These are phyloP conservation scores for Euborellia annulipes DNA, from an alignment of 1,140 invertebrate genomes.

Conservation along the genomic window DNA sequence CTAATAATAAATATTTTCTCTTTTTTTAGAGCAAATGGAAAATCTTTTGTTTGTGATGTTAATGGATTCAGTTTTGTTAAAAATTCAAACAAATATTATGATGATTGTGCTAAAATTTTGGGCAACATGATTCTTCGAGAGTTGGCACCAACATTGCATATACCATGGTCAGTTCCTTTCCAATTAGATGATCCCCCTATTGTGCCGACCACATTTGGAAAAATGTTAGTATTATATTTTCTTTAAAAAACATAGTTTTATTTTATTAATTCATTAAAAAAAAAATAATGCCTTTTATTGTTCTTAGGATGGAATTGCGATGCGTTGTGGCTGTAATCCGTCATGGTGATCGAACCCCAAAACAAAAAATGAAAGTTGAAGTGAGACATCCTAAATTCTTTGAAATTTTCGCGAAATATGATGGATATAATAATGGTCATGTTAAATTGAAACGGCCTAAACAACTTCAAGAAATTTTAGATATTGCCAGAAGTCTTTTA, in stretches of 20 bases:
- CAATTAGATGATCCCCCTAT: constrained; percentile 97
- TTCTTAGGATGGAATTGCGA: constrained; percentile 79
- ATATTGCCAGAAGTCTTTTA: constrained; percentile 78
- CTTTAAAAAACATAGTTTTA: background rate
- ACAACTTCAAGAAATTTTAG: constrained; percentile 93
- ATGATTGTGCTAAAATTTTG: constrained; percentile 96
- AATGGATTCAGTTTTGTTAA: constrained; percentile 99
- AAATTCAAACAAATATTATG: constrained; percentile 99
- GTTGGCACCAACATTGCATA: constrained; percentile 85
- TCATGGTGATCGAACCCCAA: constrained; percentile 96
- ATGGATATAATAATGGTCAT: constrained; percentile 86
- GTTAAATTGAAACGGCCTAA: constrained; percentile 96
- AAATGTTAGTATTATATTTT: constrained; percentile 56
- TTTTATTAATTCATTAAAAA: constrained; percentile 6
- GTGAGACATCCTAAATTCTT: constrained; percentile 99
- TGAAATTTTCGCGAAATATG: constrained; percentile 95
- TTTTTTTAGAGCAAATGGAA: constrained; percentile 76
- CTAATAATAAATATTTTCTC: constrained; percentile 9
- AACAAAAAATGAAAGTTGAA: constrained; percentile 99
- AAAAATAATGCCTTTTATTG: constrained; percentile 6
- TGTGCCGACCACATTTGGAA: constrained; percentile 96
- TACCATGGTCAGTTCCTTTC: constrained; percentile 92
- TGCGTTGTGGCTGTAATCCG: constrained; percentile 97
- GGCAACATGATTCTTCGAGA: constrained; percentile 87
- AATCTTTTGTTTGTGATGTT: constrained; percentile 98